These are phyloP conservation scores for Hoplostethus atlanticus DNA, from an alignment of 2,797 vertebrate species.

Conservation along the genomic window DNA sequence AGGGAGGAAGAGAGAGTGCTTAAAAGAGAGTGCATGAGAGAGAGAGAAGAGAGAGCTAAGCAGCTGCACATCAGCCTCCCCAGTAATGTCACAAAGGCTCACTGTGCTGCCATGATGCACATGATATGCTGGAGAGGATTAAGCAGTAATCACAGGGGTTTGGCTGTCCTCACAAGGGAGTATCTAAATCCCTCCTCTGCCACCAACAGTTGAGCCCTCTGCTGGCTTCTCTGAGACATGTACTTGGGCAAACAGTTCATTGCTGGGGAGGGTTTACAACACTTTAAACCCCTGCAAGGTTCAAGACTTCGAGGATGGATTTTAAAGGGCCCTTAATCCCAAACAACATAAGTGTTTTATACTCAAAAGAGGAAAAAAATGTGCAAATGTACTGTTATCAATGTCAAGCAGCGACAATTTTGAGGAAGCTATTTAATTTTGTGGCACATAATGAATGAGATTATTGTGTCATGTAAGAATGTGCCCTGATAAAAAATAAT, in stretches of 20 bases:
- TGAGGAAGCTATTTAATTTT: too few relatives aligned
- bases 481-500: background rate
- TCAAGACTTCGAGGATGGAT: conserved; percentile 48
- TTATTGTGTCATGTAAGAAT: background rate
- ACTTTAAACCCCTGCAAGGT: conserved; percentile 5
- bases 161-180: conserved; percentile 74
- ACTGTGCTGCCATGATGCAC: conserved; percentile 73
- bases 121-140: conserved; percentile 80
- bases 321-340: conserved; percentile 28
- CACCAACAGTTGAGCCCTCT: conserved; percentile 70
- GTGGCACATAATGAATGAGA: too few relatives aligned
- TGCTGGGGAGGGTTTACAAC: conserved; percentile 43
- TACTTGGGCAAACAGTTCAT: conserved; percentile 55
- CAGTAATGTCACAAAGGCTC: conserved; percentile 72
- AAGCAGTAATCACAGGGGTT: conserved; percentile 81
- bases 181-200: conserved; percentile 69
- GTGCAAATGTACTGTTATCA: background rate
- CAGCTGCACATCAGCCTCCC: conserved; percentile 50
- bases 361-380: conserved; percentile 20
- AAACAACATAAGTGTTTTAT: conserved; percentile 6
- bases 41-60: conserved; percentile 58
- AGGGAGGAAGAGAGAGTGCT: conserved; percentile 18
- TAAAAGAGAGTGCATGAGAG: conserved; percentile 22
- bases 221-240: conserved; percentile 62
- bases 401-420: too few relatives aligned